These are phyloP conservation scores for Patella caerulea DNA, from an alignment of 2,888 invertebrate genomes.

Conservation along the genomic window DNA sequence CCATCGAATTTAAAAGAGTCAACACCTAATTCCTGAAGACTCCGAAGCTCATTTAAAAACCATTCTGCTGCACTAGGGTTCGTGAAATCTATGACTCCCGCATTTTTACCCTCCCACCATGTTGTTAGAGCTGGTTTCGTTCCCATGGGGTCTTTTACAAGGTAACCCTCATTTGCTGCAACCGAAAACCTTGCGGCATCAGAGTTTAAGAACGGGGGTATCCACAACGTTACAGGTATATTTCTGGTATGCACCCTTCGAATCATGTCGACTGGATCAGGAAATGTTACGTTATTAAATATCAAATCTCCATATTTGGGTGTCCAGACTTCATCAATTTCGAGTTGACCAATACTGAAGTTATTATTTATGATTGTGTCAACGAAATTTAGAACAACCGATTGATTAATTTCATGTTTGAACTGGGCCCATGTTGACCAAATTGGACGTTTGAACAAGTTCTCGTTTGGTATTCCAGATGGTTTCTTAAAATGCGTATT, in stretches of 20 bases:
- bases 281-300: conserved; percentile 81
- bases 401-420: conserved; percentile 79
- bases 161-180: conserved; percentile 78
- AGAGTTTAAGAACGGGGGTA: conserved; percentile 73
- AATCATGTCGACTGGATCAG: conserved; percentile 75
- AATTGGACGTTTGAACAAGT: conserved; percentile 84
- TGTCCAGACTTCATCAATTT: conserved; percentile 89
- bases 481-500: conserved; percentile 74
- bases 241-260: conserved; percentile 75
- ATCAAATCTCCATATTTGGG: conserved; percentile 85
- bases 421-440: conserved; percentile 92
- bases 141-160: conserved; percentile 53
- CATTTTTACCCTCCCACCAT: conserved; percentile 84
- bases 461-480: conserved; percentile 77
- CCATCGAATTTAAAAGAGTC: conserved; percentile 93
- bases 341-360: conserved; percentile 69
- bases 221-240: conserved; percentile 85
- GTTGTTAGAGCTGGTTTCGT: conserved; percentile 74
- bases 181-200: conserved; percentile 84
- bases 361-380: conserved; percentile 44
- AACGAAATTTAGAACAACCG: conserved; percentile 45
- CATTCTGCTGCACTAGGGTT: conserved; percentile 86
- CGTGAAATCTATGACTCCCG: conserved; percentile 84
- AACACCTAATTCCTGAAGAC: conserved; percentile 80
- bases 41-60: conserved; percentile 80